A percentile compares a stretch with the other conserved stretches of the same genome.
Evolutionary conservation across 2,113 vertebrate species (phyloP).

Genomic region (Machaerirhynchus nigripectus): DNA sequence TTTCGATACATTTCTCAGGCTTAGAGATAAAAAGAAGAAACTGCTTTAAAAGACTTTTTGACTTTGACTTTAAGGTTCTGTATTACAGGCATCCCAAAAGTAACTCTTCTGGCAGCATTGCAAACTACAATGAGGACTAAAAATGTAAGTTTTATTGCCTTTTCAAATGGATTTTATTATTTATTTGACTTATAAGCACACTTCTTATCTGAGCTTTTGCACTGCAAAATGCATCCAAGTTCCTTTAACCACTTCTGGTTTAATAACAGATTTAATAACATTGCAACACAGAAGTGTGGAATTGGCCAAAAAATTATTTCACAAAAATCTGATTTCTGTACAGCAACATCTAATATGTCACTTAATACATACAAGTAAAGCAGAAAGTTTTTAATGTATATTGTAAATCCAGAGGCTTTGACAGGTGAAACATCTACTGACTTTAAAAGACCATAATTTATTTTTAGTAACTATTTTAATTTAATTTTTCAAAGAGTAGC

Average conservation of each 20-base stretch:
- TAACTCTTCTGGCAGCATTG: background rate
- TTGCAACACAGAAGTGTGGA: background rate
- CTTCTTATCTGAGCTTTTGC: background rate
- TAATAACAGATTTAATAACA: background rate
- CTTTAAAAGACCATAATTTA: background rate
- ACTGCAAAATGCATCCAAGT: background rate
- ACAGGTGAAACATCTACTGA: background rate
- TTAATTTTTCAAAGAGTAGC: conserved; percentile 5
- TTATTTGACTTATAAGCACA: background rate
- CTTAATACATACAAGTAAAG: background rate
- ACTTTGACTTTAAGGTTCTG: background rate
- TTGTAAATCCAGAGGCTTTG: background rate
- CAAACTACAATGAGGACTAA: background rate
- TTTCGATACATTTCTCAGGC: background rate
- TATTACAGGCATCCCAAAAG: background rate
- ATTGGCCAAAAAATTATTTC: background rate
- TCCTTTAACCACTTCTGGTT: conserved; percentile 41
- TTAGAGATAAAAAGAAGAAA: background rate
- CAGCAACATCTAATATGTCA: background rate
- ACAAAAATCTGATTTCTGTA: background rate
- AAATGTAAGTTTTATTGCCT: background rate
- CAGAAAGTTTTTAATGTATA: background rate
- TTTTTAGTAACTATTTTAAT: conserved; percentile 16
- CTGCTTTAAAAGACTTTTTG: background rate
- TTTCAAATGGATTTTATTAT: background rate